Evolutionary conservation across 30 jellyfish, hydroid and myxozoan genomes (phyloP), one percentile per base, ranked within the genome.

Genomic region (Cassiopea xamachana): DNA sequence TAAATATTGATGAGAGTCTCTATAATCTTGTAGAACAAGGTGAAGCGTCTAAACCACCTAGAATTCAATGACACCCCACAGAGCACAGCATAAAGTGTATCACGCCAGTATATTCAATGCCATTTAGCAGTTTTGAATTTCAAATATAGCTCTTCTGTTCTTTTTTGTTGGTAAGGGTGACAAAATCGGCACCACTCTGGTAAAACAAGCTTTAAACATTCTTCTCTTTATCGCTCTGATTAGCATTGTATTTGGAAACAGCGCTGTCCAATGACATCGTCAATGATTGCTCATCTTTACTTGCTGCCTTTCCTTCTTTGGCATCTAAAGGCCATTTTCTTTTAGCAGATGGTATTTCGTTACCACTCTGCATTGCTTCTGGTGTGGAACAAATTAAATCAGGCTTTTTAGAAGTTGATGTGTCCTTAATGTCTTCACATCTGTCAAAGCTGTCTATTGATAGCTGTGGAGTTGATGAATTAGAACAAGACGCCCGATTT

Each of bases 91-190:
- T 27, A 27, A 27, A 27, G 39, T 27, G 39, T 27, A 27, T 27
- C 39, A 27, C 39, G 39, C 39, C 39, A 27, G 39, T 27, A 27
- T 27, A 71, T 71, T 71, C 80, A 71, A 7, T 8, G 17, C 27
- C 7, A n/a, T 14, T 4, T 4, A 83, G 46, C 19, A 83, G 27
- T 83, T 83, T 39, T 69, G 83, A 9, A 83, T 83, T 45, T 83
- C 77, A 2, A 83, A 46, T 50, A 67, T 83, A 1, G 91, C 91
- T 45, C 7, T 27, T 45, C 77, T 47, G 77, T 83, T 83, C 16
- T 83, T 69, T 83, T 83, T 27, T 27, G 48, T 48, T 67, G 85
- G 84, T 17, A 83, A 84, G 5, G 46, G n/a, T 45, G 46, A 18
- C 48, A 61, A 80, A 59, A 80, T 80, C 39, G 46, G 89, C 69